Evolutionary conservation across 2,888 invertebrate species (phyloP), one percentile per base, ranked within the genome.

Genomic region (Drosophila kanekoi): DNA sequence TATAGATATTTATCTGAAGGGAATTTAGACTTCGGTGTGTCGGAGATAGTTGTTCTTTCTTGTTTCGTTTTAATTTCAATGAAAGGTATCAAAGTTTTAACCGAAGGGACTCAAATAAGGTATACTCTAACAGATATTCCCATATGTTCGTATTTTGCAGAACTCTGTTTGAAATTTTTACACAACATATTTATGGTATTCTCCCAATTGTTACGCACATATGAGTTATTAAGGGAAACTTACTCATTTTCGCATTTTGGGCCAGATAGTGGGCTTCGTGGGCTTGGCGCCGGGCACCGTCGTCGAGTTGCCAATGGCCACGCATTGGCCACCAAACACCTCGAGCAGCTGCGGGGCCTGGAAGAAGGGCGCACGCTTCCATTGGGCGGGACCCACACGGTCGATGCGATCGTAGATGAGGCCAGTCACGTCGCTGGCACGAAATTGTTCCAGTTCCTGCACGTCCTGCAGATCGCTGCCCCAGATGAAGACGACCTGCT

Each of bases 321-420:
- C 74, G 35, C 91, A 91, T 45, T 91, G 90, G 0, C 74, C 69
- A 1, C 77, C 72, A 44, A 91, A 90, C 0, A 89, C 69, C 16
- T 85, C 89, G 37, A 80, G 40, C 4, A 91, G 52, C 32, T 90
- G 89, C 0, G 64, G 43, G 0, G 88, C 89, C 32, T 76, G 48
- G 37, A 91, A 90, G 51, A 91, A 87, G 0, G 77, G 32, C 4
- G 80, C 81, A 0, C 91, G 79, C 60, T 92, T 91, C 68, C 88
- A 89, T 4, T 52, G 51, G 11, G 72, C 60, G 0, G 84, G 79
- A 3, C 91, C 81, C 23, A 87, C 69, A 0, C 70, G 60, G 40
- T 97, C 96, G 45, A 97, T 95, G 89, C 97, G 97, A 92, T 99
- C 99, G 91, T 98, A 99, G 87, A 99, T 98, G 53, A 99, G 95